Evolutionary conservation across 2,797 vertebrate species (phyloP).

Genomic region (Geotrypetes seraphini): DNA sequence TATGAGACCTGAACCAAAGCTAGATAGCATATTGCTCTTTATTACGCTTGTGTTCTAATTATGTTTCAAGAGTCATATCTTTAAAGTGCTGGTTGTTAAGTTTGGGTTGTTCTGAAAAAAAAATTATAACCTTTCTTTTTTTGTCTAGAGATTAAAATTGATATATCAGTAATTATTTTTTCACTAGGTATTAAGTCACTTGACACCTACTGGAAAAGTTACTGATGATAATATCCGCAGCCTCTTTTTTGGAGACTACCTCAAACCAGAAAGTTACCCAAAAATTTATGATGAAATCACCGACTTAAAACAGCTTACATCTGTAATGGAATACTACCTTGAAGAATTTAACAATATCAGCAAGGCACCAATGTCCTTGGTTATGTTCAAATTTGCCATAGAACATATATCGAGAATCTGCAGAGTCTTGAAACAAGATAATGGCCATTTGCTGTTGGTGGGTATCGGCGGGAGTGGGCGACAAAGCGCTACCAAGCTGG

Average conservation of each 20-base stretch:
- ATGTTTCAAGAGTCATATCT: too few species aligned
- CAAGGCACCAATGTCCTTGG: constrained; percentile 83
- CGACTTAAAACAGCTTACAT: constrained; percentile 64
- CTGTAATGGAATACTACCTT: constrained; percentile 78
- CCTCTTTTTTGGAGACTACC: constrained; percentile 85
- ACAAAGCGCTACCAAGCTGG: constrained; percentile 75
- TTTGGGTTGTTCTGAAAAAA: too few species aligned
- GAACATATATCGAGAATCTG: constrained; percentile 90
- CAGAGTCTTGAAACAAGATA: constrained; percentile 82
- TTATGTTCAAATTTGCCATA: constrained; percentile 88
- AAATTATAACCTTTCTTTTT: too few species aligned
- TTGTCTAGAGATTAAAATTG: too few species aligned
- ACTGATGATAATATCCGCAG: constrained; percentile 70
- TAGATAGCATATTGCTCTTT: too few species aligned
- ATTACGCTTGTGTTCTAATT: too few species aligned
- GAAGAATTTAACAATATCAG: constrained; percentile 80
- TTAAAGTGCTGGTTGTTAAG: too few species aligned
- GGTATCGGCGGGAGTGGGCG: constrained; percentile 83
- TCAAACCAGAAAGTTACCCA: constrained; percentile 50
- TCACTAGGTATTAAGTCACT: constrained; percentile 68
- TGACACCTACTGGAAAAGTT: constrained; percentile 63
- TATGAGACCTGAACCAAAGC: too few species aligned
- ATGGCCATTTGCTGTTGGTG: constrained; percentile 76
- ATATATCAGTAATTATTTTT: too few species aligned
- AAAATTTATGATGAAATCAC: constrained; percentile 80